Percentiles rank a stretch among this genome's conserved stretches.
Conservation (phyloP, 53 echinoderm and acorn worm species). For the Astropecten irregularis region DNA sequence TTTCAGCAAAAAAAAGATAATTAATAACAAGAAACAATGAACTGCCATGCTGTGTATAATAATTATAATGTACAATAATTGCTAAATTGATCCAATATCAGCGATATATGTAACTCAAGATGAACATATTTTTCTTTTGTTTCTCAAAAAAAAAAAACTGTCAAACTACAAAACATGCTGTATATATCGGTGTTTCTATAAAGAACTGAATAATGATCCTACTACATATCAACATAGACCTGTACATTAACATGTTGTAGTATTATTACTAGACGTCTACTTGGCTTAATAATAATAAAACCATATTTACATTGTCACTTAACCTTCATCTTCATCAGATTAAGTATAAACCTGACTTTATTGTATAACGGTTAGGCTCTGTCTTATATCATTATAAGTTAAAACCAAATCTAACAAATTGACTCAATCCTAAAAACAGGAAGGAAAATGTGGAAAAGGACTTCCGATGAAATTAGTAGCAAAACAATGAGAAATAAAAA, state of each 20-base stretch:
- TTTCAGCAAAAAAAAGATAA: slow-evolving; percentile 12
- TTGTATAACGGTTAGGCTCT: neutral
- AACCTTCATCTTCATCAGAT: neutral
- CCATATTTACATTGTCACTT: neutral
- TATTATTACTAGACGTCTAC: neutral
- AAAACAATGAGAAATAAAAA: too few species aligned
- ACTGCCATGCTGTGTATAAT: slow-evolving; percentile 36
- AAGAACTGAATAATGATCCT: neutral
- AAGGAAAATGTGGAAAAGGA: too few species aligned
- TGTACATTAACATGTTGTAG: neutral
- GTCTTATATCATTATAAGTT: slow-evolving; percentile 7
- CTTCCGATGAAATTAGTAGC: too few species aligned
- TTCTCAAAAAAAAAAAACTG: too few species aligned
- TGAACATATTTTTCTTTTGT: slow-evolving; percentile 21
- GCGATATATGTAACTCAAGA: slow-evolving; percentile 26
- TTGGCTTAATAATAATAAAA: too few species aligned
- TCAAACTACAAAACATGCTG: too few species aligned
- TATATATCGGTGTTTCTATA: slow-evolving; percentile 36
- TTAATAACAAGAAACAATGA: too few species aligned
- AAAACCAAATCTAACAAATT: neutral
- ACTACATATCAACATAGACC: slow-evolving; percentile 10
- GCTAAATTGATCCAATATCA: neutral
- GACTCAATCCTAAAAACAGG: too few species aligned
- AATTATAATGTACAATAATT: neutral
- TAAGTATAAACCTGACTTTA: neutral